Evolutionary conservation across 2,797 vertebrate genomes (phyloP).

Genomic region (Sebastes matsubarae): DNA sequence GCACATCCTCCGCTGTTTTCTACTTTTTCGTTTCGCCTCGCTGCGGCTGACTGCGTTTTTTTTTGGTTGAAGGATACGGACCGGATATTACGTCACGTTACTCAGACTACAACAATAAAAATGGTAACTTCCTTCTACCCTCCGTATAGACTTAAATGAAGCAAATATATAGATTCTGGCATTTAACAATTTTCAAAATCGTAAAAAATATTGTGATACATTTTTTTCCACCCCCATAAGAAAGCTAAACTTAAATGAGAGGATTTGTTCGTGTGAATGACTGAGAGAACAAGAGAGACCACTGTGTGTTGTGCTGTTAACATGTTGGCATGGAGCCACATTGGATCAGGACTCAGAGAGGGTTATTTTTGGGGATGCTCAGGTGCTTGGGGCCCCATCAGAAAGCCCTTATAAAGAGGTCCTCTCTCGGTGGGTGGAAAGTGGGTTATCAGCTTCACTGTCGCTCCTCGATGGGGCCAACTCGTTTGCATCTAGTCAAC

Average conservation of each 20-base stretch:
- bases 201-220: too few species aligned
- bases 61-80: too few species aligned
- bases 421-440: slow-evolving; percentile 72
- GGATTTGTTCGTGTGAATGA: not conserved
- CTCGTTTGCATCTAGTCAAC: slow-evolving; percentile 82
- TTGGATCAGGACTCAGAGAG: slow-evolving; percentile 43
- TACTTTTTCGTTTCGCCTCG: too few species aligned
- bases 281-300: not conserved
- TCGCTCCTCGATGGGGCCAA: slow-evolving; percentile 64
- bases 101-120: too few species aligned
- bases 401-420: slow-evolving; percentile 82
- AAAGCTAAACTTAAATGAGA: not conserved
- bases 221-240: not conserved
- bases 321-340: slow-evolving; percentile 51
- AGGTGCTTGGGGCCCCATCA: slow-evolving; percentile 51
- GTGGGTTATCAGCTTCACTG: slow-evolving; percentile 76
- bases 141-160: too few species aligned
- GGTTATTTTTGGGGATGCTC: slow-evolving; percentile 80
- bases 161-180: too few species aligned
- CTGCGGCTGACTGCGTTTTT: too few species aligned
- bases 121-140: too few species aligned
- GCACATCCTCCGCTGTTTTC: too few species aligned
- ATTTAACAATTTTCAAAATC: too few species aligned
- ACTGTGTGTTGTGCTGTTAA: slow-evolving; percentile 23
- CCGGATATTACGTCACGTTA: too few species aligned